phyloP scores from a whole-genome alignment of 2,797 vertebrate species.

The Delichon dasypus region DNA sequence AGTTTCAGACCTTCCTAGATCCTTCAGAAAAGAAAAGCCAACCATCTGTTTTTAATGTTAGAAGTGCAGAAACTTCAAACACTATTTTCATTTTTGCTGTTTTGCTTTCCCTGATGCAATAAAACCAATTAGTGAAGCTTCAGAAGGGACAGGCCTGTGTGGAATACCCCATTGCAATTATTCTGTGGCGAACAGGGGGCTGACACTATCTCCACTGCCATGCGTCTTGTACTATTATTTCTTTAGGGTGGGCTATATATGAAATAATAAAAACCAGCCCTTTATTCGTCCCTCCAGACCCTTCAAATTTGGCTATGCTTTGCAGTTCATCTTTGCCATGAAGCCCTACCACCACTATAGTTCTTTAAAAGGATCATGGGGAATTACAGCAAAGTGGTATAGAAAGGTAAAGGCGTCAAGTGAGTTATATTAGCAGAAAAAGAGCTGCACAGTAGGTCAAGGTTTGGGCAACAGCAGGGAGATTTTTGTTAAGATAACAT shows the following conservation, averaged over 20 bases:
- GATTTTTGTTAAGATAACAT: constrained; percentile 52
- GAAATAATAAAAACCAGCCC: neutral
- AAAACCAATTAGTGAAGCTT: neutral
- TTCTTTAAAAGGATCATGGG: constrained; percentile 24
- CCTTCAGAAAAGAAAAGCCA: neutral
- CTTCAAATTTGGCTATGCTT: constrained; percentile 9
- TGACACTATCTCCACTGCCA: neutral
- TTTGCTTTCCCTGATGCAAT: neutral
- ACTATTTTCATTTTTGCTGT: neutral
- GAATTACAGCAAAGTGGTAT: constrained; percentile 41
- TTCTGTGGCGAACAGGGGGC: neutral
- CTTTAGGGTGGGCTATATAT: neutral
- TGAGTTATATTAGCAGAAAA: constrained; percentile 55
- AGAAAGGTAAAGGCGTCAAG: constrained; percentile 61
- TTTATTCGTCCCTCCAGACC: neutral
- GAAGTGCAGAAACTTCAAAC: neutral
- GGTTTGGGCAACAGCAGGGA: constrained; percentile 50
- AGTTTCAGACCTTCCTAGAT: neutral
- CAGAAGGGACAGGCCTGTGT: neutral
- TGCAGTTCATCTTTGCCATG: neutral
- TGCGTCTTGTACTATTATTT: neutral
- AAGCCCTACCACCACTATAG: neutral
- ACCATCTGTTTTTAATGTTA: neutral
- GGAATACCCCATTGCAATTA: neutral
- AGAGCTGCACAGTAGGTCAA: constrained; percentile 51